Evolutionary conservation across 1,140 invertebrate species (phyloP), one percentile per base, ranked within the genome.

Genomic region (Bombus huntii): DNA sequence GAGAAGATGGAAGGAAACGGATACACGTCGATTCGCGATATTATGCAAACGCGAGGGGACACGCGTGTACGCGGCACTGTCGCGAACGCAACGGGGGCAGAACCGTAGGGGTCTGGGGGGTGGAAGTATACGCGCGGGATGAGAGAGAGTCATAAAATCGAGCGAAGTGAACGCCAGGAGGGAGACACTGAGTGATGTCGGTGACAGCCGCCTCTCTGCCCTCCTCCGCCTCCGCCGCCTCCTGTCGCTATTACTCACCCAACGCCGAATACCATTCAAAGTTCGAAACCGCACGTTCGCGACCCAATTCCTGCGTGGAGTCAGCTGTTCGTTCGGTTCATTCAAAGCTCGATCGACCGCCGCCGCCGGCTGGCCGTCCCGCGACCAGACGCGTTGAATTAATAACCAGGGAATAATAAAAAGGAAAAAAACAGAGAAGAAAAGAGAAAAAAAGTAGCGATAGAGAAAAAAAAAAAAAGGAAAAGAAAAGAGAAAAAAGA

Each of bases 91-190:
- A 70, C 84, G 68, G 75, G 75, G 72, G 78, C 72, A 75, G 42
- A 44, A 53, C 31, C 37, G 76, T n/a, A n/a, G 22, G 71, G 68
- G 65, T n/a, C 66, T 31, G 66, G 73, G 68, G 82, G 80, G 77
- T 74, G 76, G 72, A 90, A 90, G 72, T 79, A 86, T 65, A 71
- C 65, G 83, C 65, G 70, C 86, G 87, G 88, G 87, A 91, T 90
- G 89, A 91, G 89, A 91, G 89, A 89, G 83, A 91, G 89, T 93
- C 92, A 92, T 93, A 93, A 93, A 93, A 93, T 92, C 92, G 92
- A 88, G 88, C 91, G 89, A 89, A 88, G 91, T 89, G 92, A 92
- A 91, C 88, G 89, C 92, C 87, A 92, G 83, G 89, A 86, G 90
- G 91, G 87, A 92, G 91, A 92, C 91, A 91, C 89, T 90, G 90